A percentile compares a stretch with the other conserved stretches of the same genome.
These are phyloP conservation scores for Alethe diademata DNA, from an alignment of 2,113 vertebrate species.

Conservation along the genomic window DNA sequence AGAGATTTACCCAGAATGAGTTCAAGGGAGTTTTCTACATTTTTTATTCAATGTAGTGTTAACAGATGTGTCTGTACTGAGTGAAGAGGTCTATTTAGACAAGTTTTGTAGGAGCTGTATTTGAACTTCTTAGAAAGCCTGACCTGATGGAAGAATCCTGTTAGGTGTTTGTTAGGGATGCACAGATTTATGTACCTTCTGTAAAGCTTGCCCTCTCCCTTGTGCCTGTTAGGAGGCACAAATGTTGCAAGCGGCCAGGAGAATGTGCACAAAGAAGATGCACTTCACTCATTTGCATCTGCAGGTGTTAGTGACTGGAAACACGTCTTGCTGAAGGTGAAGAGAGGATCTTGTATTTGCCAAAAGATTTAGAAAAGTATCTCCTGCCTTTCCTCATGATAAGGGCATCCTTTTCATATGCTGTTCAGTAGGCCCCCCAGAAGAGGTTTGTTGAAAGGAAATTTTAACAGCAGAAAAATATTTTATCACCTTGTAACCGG, in stretches of 20 bases:
- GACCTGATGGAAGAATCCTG: background rate
- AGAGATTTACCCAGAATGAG: background rate
- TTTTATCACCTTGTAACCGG: background rate
- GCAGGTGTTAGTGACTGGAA: background rate
- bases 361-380: background rate
- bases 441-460: background rate
- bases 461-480: background rate
- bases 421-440: background rate
- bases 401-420: background rate
- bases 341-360: background rate
- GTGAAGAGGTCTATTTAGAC: background rate
- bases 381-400: background rate
- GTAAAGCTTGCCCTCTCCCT: background rate
- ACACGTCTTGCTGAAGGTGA: accelerated
- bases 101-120: background rate
- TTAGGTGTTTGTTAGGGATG: background rate
- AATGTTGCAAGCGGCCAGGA: background rate
- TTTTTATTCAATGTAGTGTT: background rate
- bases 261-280: accelerated
- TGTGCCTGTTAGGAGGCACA: background rate
- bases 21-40: background rate
- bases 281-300: background rate
- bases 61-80: background rate
- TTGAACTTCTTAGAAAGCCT: background rate
- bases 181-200: background rate